A percentile compares a stretch with the other conserved stretches of the same genome.
Conservation (phyloP, 1,140 invertebrate species). For the Zaprionus vittiger region DNA sequence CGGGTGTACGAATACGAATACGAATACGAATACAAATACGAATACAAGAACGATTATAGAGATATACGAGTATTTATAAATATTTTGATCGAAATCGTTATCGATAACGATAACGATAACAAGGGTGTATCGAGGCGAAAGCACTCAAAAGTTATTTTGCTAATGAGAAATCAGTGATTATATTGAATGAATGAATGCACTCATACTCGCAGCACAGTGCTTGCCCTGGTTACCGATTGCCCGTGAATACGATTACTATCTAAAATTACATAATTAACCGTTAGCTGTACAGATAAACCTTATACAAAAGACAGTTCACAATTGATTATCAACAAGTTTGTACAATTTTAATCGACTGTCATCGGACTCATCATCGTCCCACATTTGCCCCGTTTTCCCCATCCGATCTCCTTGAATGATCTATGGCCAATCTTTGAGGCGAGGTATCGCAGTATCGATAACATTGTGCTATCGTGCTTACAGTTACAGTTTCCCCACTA, state of each 20-base stretch:
- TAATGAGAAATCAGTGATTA: background rate
- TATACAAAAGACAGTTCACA: constrained; percentile 37
- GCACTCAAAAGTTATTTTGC: constrained; percentile 8
- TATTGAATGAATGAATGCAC: constrained; percentile 1
- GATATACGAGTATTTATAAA: constrained; percentile 25
- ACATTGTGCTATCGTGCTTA: constrained; percentile 1
- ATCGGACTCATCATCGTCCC: background rate
- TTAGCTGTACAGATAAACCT: constrained; percentile 34
- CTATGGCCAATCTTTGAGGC: background rate
- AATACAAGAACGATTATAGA: constrained; percentile 34
- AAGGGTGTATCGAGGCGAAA: background rate
- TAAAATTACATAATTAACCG: constrained; percentile 27
- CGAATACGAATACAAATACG: constrained; percentile 6
- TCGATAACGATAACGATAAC: constrained; percentile 7
- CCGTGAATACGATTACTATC: constrained; percentile 10
- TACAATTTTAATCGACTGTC: constrained; percentile 32
- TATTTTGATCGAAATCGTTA: constrained; percentile 33
- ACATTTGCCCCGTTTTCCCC: background rate
- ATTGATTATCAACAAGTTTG: constrained; percentile 47
- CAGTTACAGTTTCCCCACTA: constrained; percentile 44
- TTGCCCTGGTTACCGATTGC: background rate
- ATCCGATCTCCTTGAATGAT: background rate
- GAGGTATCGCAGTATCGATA: constrained; percentile 3
- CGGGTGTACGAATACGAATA: constrained; percentile 15
- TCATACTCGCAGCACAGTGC: background rate